These are phyloP conservation scores for Whitmania pigra DNA, from an alignment of 1,140 invertebrate species.

Conservation along the genomic window DNA sequence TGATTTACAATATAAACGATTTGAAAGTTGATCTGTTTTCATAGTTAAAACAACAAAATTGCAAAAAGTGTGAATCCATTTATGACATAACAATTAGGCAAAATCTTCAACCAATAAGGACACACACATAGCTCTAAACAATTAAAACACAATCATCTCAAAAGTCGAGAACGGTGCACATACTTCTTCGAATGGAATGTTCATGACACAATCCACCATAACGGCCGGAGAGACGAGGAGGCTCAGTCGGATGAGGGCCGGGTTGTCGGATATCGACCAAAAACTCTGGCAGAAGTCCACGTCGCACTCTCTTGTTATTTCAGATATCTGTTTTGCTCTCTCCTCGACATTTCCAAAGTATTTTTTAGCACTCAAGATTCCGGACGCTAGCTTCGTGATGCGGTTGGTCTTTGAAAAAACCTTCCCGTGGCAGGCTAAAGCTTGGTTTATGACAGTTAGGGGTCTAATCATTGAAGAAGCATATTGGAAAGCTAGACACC, in stretches of 20 bases:
- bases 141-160: slow-evolving; percentile 29
- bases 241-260: slow-evolving; percentile 40
- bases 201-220: slow-evolving; percentile 35
- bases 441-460: slow-evolving; percentile 62
- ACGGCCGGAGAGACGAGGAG: slow-evolving; percentile 35
- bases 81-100: no score
- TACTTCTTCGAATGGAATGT: slow-evolving; percentile 30
- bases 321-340: slow-evolving; percentile 32
- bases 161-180: slow-evolving; percentile 18
- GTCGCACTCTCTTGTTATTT: slow-evolving; percentile 64
- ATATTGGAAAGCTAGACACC: slow-evolving; percentile 49
- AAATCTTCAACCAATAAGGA: no score
- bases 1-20: no score
- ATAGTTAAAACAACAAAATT: no score
- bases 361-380: slow-evolving; percentile 37
- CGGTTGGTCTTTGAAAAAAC: slow-evolving; percentile 48
- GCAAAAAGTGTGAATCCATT: no score
- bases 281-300: slow-evolving; percentile 87
- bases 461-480: slow-evolving; percentile 64
- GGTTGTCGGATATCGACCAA: slow-evolving; percentile 77
- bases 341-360: background rate
- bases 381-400: slow-evolving; percentile 33
- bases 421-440: slow-evolving; percentile 81
- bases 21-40: no score
- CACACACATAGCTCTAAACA: slow-evolving; percentile 30